Evolutionary conservation across 1,140 invertebrate genomes (phyloP), one percentile per base, ranked within the genome.

Genomic region (Drosophila rufa): DNA sequence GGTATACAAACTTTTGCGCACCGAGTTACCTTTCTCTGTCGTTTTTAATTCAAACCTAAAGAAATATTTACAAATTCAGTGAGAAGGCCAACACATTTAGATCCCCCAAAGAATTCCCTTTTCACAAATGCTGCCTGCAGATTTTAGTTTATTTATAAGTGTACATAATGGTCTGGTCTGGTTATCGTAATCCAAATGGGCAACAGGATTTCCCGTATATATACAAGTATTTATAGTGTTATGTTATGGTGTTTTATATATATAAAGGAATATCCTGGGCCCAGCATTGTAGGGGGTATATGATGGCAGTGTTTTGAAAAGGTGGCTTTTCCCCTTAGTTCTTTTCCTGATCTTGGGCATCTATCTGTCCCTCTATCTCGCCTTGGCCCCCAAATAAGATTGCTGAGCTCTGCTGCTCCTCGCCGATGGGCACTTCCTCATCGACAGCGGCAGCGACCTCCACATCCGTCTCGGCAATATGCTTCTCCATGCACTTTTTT

Each of bases 401-500:
- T 4, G 15, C 14, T 3, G 47, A 22, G 12, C 14, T 38, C 33
- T 38, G 33, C 19, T 55, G 51, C 30, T 40, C 53, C 14, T 40
- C 53, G 4, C 11, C 19, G 4, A n/a, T 42, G 7, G 53, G 15
- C 7, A n/a, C 2, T 0, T 61, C 57, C 19, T 45, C 38, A 4
- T n/a, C 36, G 14, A 8, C 55, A 12, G 22, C 22, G 0, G 8
- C 36, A 7, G 40, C 25, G 9, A 12, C 30, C 4, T 66, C 42
- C 8, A 17, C 57, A 15, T 17, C 57, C 8, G 9, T 40, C 6
- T 66, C 62, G 11, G 47, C 61, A 3, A 82, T 74, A 67, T 81
- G 78, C 7, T 95, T 95, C 46, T 94, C 80, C 80, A 97, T 94
- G 9, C 94, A 93, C 80, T 95, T 94, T 83, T 94, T 94, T 15